Percentiles rank a stretch among this genome's conserved stretches.
Conservation (phyloP, 2,113 vertebrate species). For the Polypterus senegalus region DNA sequence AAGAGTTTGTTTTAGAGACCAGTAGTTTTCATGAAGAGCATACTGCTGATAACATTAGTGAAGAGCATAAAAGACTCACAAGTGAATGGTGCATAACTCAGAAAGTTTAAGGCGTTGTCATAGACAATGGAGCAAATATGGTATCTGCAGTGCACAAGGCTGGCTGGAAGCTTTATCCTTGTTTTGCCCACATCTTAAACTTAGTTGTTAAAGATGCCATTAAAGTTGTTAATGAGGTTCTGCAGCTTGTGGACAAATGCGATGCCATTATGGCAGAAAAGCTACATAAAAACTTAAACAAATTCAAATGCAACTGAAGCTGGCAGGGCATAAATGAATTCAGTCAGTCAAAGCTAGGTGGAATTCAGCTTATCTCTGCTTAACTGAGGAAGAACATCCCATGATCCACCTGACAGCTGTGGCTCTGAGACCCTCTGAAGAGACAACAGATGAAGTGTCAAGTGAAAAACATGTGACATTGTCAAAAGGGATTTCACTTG, state of each 20-base stretch:
- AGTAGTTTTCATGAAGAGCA: conserved; percentile 16
- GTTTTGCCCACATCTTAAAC: conserved; percentile 16
- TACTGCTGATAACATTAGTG: conserved; percentile 16
- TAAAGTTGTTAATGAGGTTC: conserved; percentile 4
- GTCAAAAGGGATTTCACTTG: no score
- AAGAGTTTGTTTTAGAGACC: conserved; percentile 13
- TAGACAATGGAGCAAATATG: conserved; percentile 17
- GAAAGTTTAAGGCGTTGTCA: conserved; percentile 14
- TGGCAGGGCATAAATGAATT: conserved; percentile 10
- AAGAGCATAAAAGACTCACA: conserved; percentile 11
- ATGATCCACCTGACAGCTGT: not conserved
- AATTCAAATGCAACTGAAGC: conserved; percentile 11
- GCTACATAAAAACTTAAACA: conserved; percentile 13
- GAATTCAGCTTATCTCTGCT: conserved; percentile 5
- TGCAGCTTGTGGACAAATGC: conserved; percentile 12
- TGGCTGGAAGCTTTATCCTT: conserved; percentile 7
- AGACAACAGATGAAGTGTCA: conserved; percentile 1
- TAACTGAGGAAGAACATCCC: not conserved
- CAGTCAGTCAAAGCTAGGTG: conserved; percentile 9
- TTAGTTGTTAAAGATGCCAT: conserved; percentile 5
- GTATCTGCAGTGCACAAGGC: conserved; percentile 15
- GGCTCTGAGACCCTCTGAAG: conserved; percentile 1
- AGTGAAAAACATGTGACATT: not conserved
- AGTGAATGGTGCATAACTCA: conserved; percentile 20
- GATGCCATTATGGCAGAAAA: conserved; percentile 10